Evolutionary conservation across 2,888 invertebrate genomes (phyloP), one percentile per base, ranked within the genome.

Genomic region (Mythimna vitellina): DNA sequence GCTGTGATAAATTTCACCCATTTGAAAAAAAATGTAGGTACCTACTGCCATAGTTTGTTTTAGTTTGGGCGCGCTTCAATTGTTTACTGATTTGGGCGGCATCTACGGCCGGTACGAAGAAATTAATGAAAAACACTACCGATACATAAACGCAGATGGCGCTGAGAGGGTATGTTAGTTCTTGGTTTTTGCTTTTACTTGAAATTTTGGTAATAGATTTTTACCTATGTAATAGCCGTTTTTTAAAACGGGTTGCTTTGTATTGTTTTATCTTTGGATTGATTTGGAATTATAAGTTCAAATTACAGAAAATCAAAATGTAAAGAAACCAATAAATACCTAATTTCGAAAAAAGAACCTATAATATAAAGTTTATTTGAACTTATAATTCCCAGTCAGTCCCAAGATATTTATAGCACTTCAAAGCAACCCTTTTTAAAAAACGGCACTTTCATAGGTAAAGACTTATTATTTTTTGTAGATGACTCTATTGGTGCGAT

Each of bases 101-200:
- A 73, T 80, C 80, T 80, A 66, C 32, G 69, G 69, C 17, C 5
- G 5, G 49, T 22, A 42, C 9, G 10, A 53, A 46, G 68, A 64
- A 82, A 29, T 56, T 1, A 68, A 65, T 32, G 20, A 73, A 69
- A 60, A 69, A 38, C 0, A 14, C 14, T 51, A 67, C 42, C 53
- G 14, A 9, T 22, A 56, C 12, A 14, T 20, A 0, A 7, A 66
- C 29, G 63, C 35, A 80, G 83, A 73, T 79, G 83, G 80, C 83
- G 83, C 65, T 83, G 32, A 38, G 5, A 32, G 10, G 4, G 25
- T 29, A 20, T 6, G 25, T 20, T 57, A 4, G 29, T 46, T 61
- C 29, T 10, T n/a, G 8, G n/a, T 51, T 64, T 35, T 60, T 53
- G 10, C 1, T 14, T 3, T 29, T 17, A 38, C 35, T 53, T 49